Conservation (phyloP, 1,140 invertebrate genomes). For the Ceratina japonica region DNA sequence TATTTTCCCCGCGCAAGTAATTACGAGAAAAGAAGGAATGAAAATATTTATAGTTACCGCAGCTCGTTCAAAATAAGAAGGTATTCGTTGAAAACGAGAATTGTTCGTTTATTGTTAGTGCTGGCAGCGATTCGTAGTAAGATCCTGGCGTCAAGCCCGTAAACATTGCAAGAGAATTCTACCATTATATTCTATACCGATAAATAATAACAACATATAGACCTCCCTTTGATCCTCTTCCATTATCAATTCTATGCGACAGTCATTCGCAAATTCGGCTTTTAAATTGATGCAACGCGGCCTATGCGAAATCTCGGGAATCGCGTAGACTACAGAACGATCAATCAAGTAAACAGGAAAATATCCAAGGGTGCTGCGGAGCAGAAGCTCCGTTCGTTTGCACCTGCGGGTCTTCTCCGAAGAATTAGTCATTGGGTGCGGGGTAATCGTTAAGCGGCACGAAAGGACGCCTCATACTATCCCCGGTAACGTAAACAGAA, state of each 20-base stretch:
- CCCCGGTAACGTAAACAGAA: constrained; percentile 24
- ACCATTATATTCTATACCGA: background rate
- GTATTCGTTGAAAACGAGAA: constrained; percentile 25
- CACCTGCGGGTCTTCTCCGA: constrained; percentile 31
- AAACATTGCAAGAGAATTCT: constrained; percentile 3
- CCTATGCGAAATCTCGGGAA: background rate
- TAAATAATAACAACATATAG: background rate
- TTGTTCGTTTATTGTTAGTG: constrained; percentile 36
- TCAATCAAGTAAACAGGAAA: constrained; percentile 19
- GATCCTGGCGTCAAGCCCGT: constrained; percentile 3
- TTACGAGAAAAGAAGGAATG: background rate
- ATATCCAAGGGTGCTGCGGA: constrained; percentile 4
- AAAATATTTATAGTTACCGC: background rate
- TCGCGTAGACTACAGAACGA: background rate
- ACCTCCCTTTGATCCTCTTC: background rate
- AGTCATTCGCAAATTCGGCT: background rate
- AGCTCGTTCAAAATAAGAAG: background rate
- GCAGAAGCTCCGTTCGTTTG: constrained; percentile 18
- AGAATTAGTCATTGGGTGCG: constrained; percentile 45
- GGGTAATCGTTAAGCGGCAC: constrained; percentile 30
- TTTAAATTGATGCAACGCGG: background rate
- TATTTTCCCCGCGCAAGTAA: background rate
- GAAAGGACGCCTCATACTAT: constrained; percentile 1
- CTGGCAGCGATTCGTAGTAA: background rate
- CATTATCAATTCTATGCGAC: too few relatives aligned